Base-by-base conservation (phyloP, 2,113 vertebrate genomes). In the Penelope pileata region DNA sequence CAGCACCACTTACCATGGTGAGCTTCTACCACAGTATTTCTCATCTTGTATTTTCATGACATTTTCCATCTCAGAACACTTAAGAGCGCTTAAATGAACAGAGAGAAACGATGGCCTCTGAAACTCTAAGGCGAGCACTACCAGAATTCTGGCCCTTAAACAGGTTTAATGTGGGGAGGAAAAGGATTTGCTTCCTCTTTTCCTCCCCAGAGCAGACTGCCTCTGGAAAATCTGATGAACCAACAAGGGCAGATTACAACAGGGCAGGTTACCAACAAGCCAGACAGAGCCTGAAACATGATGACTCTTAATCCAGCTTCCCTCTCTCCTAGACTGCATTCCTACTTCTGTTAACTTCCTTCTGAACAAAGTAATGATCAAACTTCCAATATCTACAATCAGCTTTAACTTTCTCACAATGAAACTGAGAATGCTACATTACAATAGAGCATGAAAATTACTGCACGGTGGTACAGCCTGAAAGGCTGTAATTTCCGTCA, bases 401-500 rank as follows among this genome's bases (percentile, higher is more conserved):
- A 38, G n/a, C 36, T 79, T 83, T 40, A 94, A 83, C 74, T 88
- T 84, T 66, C 85, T 81, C 56, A 42, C 94, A 87, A 79, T 58
- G 83, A 69, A 95, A 80, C 38, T 77, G 40, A 50, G 63, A 82
- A 83, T 10, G 34, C 56, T 68, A 66, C 47, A 56, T 58, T 70
- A 75, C 42, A 95, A 59, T 30, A 82, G 86, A 66, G 74, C 51
- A 89, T 10, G 66, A 91, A 93, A 85, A 96, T 34, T 54, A 88
- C 42, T 51, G 80, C 80, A 62, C 51, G 47, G 70, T 86, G n/a
- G 67, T 76, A 69, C 32, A 79, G 68, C 40, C 68, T 93, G 85
- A 88, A 96, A 92, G 73, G 84, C 56, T 83, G 83, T 93, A 93
- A 95, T 96, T 93, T 94, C 94, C 90, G 91, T 86, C 58, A 93